Base-by-base conservation (phyloP, 1,140 invertebrate species). In the Brachystomella parvula region DNA sequence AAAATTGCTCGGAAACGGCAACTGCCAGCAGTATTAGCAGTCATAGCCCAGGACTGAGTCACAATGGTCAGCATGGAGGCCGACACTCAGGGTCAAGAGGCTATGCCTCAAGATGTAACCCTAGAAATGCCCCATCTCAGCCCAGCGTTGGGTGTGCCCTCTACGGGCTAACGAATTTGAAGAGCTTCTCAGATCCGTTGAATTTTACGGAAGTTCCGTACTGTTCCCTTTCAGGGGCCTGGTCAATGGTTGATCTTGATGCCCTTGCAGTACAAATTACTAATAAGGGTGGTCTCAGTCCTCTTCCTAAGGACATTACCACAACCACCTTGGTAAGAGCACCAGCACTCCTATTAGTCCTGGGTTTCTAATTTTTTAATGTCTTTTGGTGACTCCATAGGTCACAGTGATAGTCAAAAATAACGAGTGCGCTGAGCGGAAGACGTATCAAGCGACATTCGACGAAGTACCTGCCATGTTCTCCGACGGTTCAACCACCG, bases 361-460 rank as follows among this genome's bases (percentile, higher is more conserved):
- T 12, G 15, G 3, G 29, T 21, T 60, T 60, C 30, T 60, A 60
- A 60, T 28, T 19, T 32, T 64, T 56, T 56, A 66, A n/a, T 66
- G 9, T 63, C 3, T 28, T 6, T 60, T 32, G 47, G 29, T 60
- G 3, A 31, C n/a, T 21, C 53, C 56, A 0, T 39, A 73, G 72
- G 72, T 73, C 28, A 73, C 72, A 30, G 72, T 73, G 19, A 73
- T 73, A 32, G 66, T 73, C 2, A 71, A 71, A 62, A 69, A 64
- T 47, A 73, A 66, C 64, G 61, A 71, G 47, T 73, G 72, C 39
- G 71, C 72, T 0, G 67, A 71, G 57, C 61, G 72, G 21, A 73
- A 71, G 56, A 71, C 67, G 19, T 73, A 73, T 49, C 72, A 73
- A 65, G 72, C 72, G 1, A 73, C 72, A 33, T 73, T 71, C 57